Evolutionary conservation across 2,888 invertebrate genomes (phyloP).

Genomic region (Hedya salicella): DNA sequence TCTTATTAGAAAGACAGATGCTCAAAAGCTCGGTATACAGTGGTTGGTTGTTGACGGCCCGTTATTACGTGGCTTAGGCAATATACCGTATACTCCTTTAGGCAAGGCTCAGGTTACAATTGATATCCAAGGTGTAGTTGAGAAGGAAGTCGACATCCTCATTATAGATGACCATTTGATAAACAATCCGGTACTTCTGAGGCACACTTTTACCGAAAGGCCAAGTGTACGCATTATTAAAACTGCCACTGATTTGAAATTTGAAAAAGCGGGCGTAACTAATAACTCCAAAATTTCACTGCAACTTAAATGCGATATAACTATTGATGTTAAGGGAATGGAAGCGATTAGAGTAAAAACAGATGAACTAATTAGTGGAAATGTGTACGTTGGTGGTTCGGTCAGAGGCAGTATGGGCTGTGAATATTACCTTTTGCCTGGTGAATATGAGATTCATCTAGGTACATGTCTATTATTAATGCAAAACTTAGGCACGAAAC

Average conservation of each 20-base stretch:
- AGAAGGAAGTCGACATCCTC: not conserved
- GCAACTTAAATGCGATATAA: not conserved
- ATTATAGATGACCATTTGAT: slow-evolving; percentile 2
- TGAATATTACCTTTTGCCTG: not conserved
- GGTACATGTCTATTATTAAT: not conserved
- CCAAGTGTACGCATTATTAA: not conserved
- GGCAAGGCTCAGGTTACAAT: not conserved
- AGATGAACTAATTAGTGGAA: not conserved
- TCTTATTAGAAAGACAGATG: not conserved
- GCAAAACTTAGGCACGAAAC: not conserved
- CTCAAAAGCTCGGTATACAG: not conserved
- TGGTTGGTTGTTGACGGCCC: not conserved
- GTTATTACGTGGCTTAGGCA: not conserved
- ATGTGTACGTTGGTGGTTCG: slow-evolving; percentile 7
- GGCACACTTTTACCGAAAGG: slow-evolving; percentile 2
- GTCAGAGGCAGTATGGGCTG: not conserved
- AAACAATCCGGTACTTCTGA: not conserved
- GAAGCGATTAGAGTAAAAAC: not conserved
- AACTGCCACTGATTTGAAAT: not conserved
- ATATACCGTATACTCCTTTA: not conserved
- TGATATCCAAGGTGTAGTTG: not conserved
- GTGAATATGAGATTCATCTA: not conserved
- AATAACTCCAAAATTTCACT: too few species aligned
- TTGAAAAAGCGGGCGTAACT: not conserved
- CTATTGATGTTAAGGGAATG: not conserved